Evolutionary conservation across 2,888 invertebrate genomes (phyloP).

Genomic region (Pachymerium ferrugineum): DNA sequence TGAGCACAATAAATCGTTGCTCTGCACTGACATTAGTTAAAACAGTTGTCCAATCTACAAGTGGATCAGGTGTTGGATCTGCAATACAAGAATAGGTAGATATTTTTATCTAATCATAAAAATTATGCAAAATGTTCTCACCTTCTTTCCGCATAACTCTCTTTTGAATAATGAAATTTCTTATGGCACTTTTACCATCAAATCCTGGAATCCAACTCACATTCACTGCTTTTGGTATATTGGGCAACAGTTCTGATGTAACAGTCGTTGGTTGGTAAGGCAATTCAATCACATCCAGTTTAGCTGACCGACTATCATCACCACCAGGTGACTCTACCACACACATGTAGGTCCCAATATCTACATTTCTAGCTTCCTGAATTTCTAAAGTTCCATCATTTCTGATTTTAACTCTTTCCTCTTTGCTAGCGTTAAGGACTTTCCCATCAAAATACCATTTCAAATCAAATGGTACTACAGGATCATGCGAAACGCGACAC

Average conservation of each 20-base stretch:
- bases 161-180: slow-evolving; percentile 86
- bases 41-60: slow-evolving; percentile 83
- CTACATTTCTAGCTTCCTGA: slow-evolving; percentile 79
- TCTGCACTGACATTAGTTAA: slow-evolving; percentile 74
- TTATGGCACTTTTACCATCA: slow-evolving; percentile 92
- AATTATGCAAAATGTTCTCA: slow-evolving; percentile 49
- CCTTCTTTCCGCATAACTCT: slow-evolving; percentile 81
- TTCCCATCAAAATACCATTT: slow-evolving; percentile 84
- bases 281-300: slow-evolving; percentile 82
- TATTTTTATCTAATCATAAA: not conserved
- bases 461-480: slow-evolving; percentile 75
- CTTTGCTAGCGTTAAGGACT: slow-evolving; percentile 33
- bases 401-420: slow-evolving; percentile 47
- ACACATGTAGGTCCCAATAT: slow-evolving; percentile 91
- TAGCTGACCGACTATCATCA: slow-evolving; percentile 81
- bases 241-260: slow-evolving; percentile 58
- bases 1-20: slow-evolving; percentile 71
- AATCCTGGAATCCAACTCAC: slow-evolving; percentile 93
- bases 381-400: slow-evolving; percentile 81
- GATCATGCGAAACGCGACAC: slow-evolving; percentile 90
- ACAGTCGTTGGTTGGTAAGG: slow-evolving; percentile 90
- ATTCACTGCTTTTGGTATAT: slow-evolving; percentile 67
- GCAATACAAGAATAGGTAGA: not conserved
- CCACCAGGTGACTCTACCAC: slow-evolving; percentile 81
- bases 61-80: slow-evolving; percentile 79